Base-by-base conservation (phyloP, 2,113 vertebrate species). In the Malurus melanocephalus region DNA sequence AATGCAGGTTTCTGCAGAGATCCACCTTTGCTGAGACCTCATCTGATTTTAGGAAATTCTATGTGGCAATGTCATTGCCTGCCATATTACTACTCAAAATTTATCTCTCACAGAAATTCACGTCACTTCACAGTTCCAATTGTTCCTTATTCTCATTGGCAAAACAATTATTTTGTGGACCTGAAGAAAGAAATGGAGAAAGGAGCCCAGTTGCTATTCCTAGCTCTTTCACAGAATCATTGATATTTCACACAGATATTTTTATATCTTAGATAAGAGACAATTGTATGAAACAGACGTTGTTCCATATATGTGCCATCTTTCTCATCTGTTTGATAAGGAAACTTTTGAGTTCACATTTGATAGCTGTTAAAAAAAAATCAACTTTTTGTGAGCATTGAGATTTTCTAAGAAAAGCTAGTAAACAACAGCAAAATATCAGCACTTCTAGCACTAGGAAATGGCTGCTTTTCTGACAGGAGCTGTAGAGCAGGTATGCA, bases 11-110 rank as follows among this genome's bases (percentile, higher is more conserved):
- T 53, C 22, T 71, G 16, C 13, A 59, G 14, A 66, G 35, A 59
- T 15, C 0, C 0, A 48, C 62, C 5, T 45, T 74, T 17, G 19
- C 23, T 3, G 3, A 28, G 6, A 62, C 5, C 3, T 38, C 17
- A 35, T 16, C 0, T 67, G 15, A 83, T 57, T 38, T 81, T 26
- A 23, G 10, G 9, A 80, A 56, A 59, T 60, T 51, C 53, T 71
- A 45, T 61, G 5, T 10, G 5, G 17, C 61, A 66, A 76, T 53
- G 27, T 8, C 65, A 10, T 13, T n/a, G 24, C 74, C 26, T 52
- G 24, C 40, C 27, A 61, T 28, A 67, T 52, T 67, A 5, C 22
- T 53, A 38, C 8, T 56, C 17, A 28, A 75, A 66, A 38, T 28
- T 27, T 67, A 9, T 19, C 28, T 82, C 73, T 57, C 66, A 75